Base-by-base conservation (phyloP, 1,140 invertebrate genomes). In the Cydia pomonella region DNA sequence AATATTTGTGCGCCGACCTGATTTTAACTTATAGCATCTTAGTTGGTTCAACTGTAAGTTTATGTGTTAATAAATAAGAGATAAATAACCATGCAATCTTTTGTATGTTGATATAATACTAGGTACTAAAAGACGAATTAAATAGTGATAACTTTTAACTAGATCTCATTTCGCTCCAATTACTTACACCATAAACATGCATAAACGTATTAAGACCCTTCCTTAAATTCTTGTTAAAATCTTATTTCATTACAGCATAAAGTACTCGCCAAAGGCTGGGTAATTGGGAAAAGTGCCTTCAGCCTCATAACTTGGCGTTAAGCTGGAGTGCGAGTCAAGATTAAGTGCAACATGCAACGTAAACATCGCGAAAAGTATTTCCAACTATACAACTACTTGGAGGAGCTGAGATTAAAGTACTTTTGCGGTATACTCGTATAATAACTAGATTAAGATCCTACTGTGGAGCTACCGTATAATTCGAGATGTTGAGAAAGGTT, bases 261-360 rank as follows among this genome's bases (percentile, higher is more conserved):
- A 38, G 47, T 50, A 6, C 64, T 18, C 29, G 27, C 16, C 16
- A 41, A 69, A 18, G 64, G 33, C 64, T 10, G 2, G 13, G 64
- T 69, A 69, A 69, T 69, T 69, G 64, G 64, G 27, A 64, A 38
- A 38, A 33, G 64, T 69, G 33, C 27, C 64, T 59, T 23, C 53
- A 59, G 29, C 63, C 63, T 27, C 63, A 38, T 69, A 69, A 69
- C 29, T 69, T 33, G 64, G 64, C 16, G 64, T 69, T 69, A 69
- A 38, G 64, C n/a, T 29, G 18, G 64, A 69, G 64, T 69, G 64
- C 64, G 16, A 33, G 16, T 18, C n/a, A 16, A 29, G 64, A 69
- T 69, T 69, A 69, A 33, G 29, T 69, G 64, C 64, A 69, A 10
- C 16, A 18, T 69, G 29, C 64, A 69, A 18, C 16, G 64, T 69